These are phyloP conservation scores for Criorhina ranunculi DNA, from an alignment of 2,888 invertebrate genomes.

Conservation along the genomic window DNA sequence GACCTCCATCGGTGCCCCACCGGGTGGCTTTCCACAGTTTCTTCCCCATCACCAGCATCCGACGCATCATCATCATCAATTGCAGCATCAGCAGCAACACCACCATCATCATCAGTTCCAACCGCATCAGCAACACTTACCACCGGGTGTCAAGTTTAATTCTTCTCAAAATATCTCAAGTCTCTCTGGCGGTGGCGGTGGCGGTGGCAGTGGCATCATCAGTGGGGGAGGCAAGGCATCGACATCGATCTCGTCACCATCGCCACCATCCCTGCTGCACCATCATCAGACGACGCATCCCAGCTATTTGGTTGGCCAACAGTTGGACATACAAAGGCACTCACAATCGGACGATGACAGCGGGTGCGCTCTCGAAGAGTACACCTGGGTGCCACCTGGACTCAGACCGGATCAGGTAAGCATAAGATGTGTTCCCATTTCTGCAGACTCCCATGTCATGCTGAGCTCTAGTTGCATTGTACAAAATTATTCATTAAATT, in stretches of 20 bases:
- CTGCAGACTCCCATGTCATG: slow-evolving; percentile 12
- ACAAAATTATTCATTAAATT: slow-evolving; percentile 58
- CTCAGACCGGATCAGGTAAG: slow-evolving; percentile 98
- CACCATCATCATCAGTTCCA: slow-evolving; percentile 79
- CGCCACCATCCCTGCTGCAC: slow-evolving; percentile 83
- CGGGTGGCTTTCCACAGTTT: slow-evolving; percentile 72
- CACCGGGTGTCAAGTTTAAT: slow-evolving; percentile 72
- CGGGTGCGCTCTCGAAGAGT: slow-evolving; percentile 99
- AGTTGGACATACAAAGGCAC: slow-evolving; percentile 91
- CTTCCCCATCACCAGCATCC: slow-evolving; percentile 70
- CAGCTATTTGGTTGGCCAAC: slow-evolving; percentile 82
- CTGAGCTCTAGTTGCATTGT: slow-evolving; percentile 42
- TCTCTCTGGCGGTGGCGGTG: slow-evolving; percentile 41
- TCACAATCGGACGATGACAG: slow-evolving; percentile 99
- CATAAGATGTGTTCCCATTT: slow-evolving; percentile 77
- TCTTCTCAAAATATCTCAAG: slow-evolving; percentile 72
- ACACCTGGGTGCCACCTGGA: slow-evolving; percentile 99
- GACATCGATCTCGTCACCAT: slow-evolving; percentile 83
- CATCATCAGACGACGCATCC: slow-evolving; percentile 82
- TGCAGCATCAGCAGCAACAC: slow-evolving; percentile 77
- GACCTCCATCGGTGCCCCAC: slow-evolving; percentile 61
- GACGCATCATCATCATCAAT: slow-evolving; percentile 73
- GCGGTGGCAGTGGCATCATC: no score
- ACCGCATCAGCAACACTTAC: slow-evolving; percentile 80
- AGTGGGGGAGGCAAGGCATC: slow-evolving; percentile 77